phyloP scores from a whole-genome alignment of 2,797 vertebrate species.

The Sebastes ruberrimus region DNA sequence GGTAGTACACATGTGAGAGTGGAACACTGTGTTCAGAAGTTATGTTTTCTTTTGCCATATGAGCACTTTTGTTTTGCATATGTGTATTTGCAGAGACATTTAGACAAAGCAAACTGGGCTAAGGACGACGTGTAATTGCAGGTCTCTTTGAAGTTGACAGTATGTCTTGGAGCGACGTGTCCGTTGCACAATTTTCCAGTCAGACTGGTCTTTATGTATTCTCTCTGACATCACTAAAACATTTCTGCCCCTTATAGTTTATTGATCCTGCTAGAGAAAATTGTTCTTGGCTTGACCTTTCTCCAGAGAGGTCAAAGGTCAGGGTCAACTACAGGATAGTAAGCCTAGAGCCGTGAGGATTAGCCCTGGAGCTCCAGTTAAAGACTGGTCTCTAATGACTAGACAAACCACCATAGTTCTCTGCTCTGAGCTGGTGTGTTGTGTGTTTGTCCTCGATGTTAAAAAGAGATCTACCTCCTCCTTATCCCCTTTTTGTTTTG shows the following conservation, averaged over 20 bases:
- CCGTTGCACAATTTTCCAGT: conserved; percentile 24
- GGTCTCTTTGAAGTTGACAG: conserved; percentile 26
- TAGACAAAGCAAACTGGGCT: conserved; percentile 27
- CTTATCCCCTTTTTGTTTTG: not conserved
- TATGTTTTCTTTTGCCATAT: not conserved
- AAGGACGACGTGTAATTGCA: conserved; percentile 23
- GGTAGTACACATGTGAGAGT: not conserved
- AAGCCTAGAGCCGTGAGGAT: conserved; percentile 6
- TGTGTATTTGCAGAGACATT: conserved; percentile 11
- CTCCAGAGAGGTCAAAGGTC: conserved; percentile 34
- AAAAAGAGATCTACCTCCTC: not conserved
- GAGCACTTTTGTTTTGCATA: conserved; percentile 21
- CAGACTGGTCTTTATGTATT: conserved; percentile 11
- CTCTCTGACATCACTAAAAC: not conserved
- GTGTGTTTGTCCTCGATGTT: not conserved
- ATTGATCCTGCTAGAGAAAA: not conserved
- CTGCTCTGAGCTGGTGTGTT: not conserved
- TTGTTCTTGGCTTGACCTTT: conserved; percentile 3
- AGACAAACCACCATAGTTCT: not conserved
- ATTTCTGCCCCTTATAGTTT: not conserved
- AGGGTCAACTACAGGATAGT: conserved; percentile 22
- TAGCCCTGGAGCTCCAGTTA: conserved; percentile 7
- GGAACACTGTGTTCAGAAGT: not conserved
- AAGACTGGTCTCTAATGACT: conserved; percentile 15
- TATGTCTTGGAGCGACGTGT: not conserved